These are phyloP conservation scores for Haliclona indistincta DNA, from an alignment of 37 sponge, comb jelly and placozoan species.

Conservation along the genomic window DNA sequence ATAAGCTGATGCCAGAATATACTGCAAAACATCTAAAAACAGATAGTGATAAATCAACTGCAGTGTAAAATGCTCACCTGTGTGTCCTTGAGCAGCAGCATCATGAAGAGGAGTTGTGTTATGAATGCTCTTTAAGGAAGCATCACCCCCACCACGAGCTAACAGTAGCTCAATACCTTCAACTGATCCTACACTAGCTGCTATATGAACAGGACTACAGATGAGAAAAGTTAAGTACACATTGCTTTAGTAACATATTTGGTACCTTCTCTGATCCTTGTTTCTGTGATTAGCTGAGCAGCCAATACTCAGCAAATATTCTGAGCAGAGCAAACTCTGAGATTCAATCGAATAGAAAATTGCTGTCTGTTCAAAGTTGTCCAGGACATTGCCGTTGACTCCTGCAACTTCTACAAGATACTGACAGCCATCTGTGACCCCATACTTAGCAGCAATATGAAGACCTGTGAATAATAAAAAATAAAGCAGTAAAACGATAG, in stretches of 20 bases:
- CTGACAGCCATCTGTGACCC: constrained; percentile 62
- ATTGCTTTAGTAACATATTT: neutral
- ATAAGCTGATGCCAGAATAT: constrained; percentile 39
- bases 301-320: constrained; percentile 59
- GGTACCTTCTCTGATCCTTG: constrained; percentile 61
- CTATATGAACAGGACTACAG: constrained; percentile 58
- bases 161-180: constrained; percentile 51
- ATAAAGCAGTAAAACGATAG: neutral
- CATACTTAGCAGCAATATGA: constrained; percentile 63
- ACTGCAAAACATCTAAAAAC: constrained; percentile 54
- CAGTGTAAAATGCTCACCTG: constrained; percentile 17
- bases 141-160: constrained; percentile 42
- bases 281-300: constrained; percentile 53
- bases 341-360: constrained; percentile 69
- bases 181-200: constrained; percentile 45
- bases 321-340: constrained; percentile 48
- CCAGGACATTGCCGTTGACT: constrained; percentile 35
- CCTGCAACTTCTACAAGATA: constrained; percentile 68
- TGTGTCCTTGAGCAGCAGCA: constrained; percentile 74
- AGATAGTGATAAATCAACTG: neutral
- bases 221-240: neutral
- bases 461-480: constrained; percentile 37
- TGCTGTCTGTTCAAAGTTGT: constrained; percentile 71
- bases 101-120: constrained; percentile 74
- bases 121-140: constrained; percentile 14